Percentiles rank a stretch among this genome's conserved stretches.
These are phyloP conservation scores for Syritta pipiens DNA, from an alignment of 2,888 invertebrate genomes.

Conservation along the genomic window DNA sequence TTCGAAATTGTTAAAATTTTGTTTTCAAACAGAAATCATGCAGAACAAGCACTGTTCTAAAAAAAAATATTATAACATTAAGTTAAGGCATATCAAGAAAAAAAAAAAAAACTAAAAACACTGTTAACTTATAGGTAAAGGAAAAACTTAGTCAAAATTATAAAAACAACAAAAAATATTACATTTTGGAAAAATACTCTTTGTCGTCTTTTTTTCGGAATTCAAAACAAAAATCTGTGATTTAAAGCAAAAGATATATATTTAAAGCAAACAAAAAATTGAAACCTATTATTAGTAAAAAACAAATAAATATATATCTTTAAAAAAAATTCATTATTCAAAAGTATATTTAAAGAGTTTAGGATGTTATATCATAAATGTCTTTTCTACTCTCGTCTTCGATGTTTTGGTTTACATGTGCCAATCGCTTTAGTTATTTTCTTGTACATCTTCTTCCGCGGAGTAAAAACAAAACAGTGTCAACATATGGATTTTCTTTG, in stretches of 20 bases:
- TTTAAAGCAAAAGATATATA: constrained; percentile 75
- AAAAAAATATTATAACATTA: constrained; percentile 48
- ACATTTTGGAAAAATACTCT: constrained; percentile 72
- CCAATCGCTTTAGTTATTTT: constrained; percentile 27
- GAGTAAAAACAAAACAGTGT: constrained; percentile 39
- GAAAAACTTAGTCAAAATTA: constrained; percentile 70
- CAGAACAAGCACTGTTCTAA: constrained; percentile 37
- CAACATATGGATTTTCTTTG: constrained; percentile 27
- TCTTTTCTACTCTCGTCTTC: constrained; percentile 30
- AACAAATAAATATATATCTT: constrained; percentile 48
- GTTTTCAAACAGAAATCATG: constrained; percentile 53
- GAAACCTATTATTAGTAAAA: constrained; percentile 57
- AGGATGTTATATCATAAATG: constrained; percentile 31
- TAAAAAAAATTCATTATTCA: constrained; percentile 46
- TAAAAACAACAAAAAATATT: constrained; percentile 50
- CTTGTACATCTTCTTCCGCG: constrained; percentile 23
- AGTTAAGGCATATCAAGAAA: constrained; percentile 66
- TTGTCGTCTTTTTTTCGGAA: constrained; percentile 75
- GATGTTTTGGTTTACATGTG: constrained; percentile 57
- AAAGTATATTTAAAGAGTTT: constrained; percentile 32
- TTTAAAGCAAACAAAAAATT: constrained; percentile 47
- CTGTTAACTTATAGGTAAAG: constrained; percentile 73
- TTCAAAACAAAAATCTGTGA: constrained; percentile 78
- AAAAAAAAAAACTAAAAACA: constrained; percentile 73
- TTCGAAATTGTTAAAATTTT: constrained; percentile 49